phyloP scores from a whole-genome alignment of 1,140 invertebrate species.

The Meloidogyne floridensis region DNA sequence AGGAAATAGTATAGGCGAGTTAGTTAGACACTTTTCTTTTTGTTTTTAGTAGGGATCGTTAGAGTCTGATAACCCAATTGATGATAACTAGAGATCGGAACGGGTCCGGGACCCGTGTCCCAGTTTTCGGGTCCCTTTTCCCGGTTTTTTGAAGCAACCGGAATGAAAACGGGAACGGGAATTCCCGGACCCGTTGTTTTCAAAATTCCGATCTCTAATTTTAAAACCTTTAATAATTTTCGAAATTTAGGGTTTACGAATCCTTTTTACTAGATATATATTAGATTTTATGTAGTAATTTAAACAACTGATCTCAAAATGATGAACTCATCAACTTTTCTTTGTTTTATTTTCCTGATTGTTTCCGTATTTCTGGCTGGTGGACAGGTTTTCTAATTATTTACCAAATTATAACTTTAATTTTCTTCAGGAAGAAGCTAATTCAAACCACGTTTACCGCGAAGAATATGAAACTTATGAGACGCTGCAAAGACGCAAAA shows the following conservation, averaged over 20 bases:
- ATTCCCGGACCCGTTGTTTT: too few species aligned
- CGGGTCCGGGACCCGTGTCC: too few species aligned
- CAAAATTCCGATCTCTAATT: too few species aligned
- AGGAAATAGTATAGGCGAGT: not conserved
- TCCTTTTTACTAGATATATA: too few species aligned
- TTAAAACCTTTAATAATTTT: too few species aligned
- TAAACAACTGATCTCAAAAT: not conserved
- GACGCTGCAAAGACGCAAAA: not conserved
- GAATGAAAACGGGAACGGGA: too few species aligned
- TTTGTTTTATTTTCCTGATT: not conserved
- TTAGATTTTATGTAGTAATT: not conserved
- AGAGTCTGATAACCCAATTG: too few species aligned
- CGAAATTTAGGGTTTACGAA: too few species aligned
- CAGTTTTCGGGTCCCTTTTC: too few species aligned
- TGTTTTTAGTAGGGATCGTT: too few species aligned
- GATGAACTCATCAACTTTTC: not conserved
- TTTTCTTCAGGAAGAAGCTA: not conserved
- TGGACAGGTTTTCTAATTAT: not conserved
- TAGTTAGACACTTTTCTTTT: not conserved
- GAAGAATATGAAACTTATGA: slow-evolving; percentile 27
- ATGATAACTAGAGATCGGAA: too few species aligned
- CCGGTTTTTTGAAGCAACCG: too few species aligned
- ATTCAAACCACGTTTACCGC: slow-evolving; percentile 1
- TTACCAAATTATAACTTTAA: not conserved
- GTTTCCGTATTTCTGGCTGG: not conserved